phyloP scores from a whole-genome alignment of 2,113 vertebrate species.

The Hyla sarda region DNA sequence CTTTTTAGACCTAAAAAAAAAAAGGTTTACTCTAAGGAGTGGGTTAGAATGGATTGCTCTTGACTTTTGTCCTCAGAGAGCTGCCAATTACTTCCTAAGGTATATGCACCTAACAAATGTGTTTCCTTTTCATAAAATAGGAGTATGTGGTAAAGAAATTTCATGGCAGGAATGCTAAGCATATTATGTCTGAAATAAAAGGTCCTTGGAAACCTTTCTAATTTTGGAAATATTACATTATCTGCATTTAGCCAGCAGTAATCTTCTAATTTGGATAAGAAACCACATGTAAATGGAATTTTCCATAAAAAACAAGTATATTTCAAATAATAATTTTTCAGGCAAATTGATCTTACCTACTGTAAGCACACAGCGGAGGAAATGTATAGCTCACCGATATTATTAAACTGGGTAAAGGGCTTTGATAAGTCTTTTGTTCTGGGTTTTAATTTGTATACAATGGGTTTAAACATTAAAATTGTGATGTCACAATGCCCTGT shows the following conservation, averaged over 20 bases:
- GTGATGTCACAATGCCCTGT: no score
- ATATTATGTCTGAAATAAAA: background rate
- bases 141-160: no score
- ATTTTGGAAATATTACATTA: background rate
- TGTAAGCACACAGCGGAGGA: no score
- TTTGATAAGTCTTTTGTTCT: no score
- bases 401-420: no score
- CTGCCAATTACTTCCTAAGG: background rate
- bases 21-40: background rate
- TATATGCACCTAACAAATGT: background rate
- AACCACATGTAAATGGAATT: background rate
- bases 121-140: background rate
- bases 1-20: no score
- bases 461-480: no score
- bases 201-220: constrained; percentile 7
- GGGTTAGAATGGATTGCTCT: background rate
- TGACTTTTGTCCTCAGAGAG: background rate
- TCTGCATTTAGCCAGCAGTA: constrained; percentile 13
- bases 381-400: no score
- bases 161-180: background rate
- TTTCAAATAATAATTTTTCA: background rate
- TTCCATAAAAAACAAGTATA: background rate
- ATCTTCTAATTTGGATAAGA: background rate
- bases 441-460: no score
- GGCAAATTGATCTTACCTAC: background rate